These are phyloP conservation scores for Poeciliopsis turneri DNA, from an alignment of 2,797 vertebrate species.

Conservation along the genomic window DNA sequence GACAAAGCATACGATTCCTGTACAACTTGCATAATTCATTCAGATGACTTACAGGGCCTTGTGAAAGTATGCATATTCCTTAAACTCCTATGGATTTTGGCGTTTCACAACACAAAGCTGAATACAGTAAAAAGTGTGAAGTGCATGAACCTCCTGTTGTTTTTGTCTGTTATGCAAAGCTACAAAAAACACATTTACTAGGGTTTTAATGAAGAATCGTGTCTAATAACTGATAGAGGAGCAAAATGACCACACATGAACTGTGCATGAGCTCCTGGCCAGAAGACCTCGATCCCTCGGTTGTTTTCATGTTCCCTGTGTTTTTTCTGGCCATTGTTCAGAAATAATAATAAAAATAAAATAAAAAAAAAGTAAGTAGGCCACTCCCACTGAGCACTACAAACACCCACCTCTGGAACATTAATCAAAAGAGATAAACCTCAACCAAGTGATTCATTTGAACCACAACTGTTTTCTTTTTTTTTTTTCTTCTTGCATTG, in stretches of 20 bases:
- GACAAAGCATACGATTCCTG: slow-evolving; percentile 30
- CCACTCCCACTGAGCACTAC: slow-evolving; percentile 49
- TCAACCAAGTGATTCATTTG: slow-evolving; percentile 39
- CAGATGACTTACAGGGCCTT: slow-evolving; percentile 20
- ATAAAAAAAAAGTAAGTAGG: slow-evolving; percentile 22
- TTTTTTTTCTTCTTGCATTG: slow-evolving; percentile 5
- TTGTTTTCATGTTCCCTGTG: slow-evolving; percentile 72
- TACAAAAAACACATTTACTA: background rate
- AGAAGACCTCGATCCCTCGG: slow-evolving; percentile 52
- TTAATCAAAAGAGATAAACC: slow-evolving; percentile 39
- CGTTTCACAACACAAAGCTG: background rate
- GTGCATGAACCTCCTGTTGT: background rate
- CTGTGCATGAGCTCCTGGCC: slow-evolving; percentile 31
- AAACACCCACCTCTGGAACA: slow-evolving; percentile 55
- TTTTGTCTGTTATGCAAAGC: background rate
- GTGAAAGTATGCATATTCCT: background rate
- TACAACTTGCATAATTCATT: slow-evolving; percentile 27
- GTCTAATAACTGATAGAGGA: slow-evolving; percentile 36
- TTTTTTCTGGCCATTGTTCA: slow-evolving; percentile 69
- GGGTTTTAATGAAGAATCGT: slow-evolving; percentile 10
- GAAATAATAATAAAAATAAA: slow-evolving; percentile 41
- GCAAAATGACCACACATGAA: slow-evolving; percentile 41
- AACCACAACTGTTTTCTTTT: slow-evolving; percentile 8
- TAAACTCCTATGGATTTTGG: background rate
- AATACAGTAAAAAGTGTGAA: background rate